Base-by-base conservation (phyloP, 37 sponge, comb jelly and placozoan species). In the Lycopodina hypogea region DNA sequence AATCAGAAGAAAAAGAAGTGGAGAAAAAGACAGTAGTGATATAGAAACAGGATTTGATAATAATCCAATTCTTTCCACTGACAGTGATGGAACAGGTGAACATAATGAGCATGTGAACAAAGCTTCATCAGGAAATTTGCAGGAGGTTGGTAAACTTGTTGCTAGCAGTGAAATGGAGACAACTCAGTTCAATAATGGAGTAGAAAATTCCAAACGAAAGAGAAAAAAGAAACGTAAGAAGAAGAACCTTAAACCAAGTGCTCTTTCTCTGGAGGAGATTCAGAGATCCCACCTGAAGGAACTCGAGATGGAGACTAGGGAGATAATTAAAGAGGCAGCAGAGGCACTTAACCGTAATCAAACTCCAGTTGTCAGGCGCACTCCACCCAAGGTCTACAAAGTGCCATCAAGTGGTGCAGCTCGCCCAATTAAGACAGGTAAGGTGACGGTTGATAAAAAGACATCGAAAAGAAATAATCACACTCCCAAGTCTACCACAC, bases 271-370 rank as follows among this genome's bases (percentile, higher is more conserved):
- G 4, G 70, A 21, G 33, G 70, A 42, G 7, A 73, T 55, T 1
- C 12, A 30, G 24, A 70, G 35, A 19, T 11, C 33, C 23, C 4
- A 42, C 21, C 22, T 29, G 11, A 33, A 55, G 4, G 74, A 73
- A 32, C 42, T 62, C 42, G 64, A 77, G 12, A 50, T 45, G 19
- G 79, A 78, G 38, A 26, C 66, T 0, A 30, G 18, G 37, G 41
- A 51, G 45, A 14, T 68, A 0, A 32, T 68, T 4, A 32, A 48
- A 42, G 68, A 78, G 66, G 68, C 69, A 30, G 79, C 69, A 8
- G 68, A 78, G 33, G 32, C 69, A 24, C 34, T 68, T 28, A 78
- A 78, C n/a, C 34, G 55, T 6, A 61, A 77, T 1, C 63, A 77
- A 62, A 77, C 77, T 11, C 77, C 77, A 22, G 65, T 77, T 19